Percentiles rank a stretch among this genome's conserved stretches.
Conservation (phyloP, 2,888 invertebrate species). For the Brachyptera putata region DNA sequence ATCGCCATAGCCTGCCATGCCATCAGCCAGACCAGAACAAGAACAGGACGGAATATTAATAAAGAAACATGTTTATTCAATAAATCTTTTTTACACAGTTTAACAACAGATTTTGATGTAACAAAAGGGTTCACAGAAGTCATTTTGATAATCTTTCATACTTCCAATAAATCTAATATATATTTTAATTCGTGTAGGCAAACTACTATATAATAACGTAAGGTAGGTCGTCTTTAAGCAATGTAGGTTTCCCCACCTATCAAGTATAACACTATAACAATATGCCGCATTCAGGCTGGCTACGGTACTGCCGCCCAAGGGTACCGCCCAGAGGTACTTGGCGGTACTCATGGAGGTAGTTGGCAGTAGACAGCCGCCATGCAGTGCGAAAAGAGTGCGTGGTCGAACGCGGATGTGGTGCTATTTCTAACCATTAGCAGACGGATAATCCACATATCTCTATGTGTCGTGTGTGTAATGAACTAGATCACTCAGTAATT, state of each 20-base stretch:
- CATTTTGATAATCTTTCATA: constrained; percentile 4
- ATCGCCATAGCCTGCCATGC: too few species aligned
- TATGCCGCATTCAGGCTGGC: background rate
- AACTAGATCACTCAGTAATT: too few species aligned
- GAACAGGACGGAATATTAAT: constrained; percentile 15
- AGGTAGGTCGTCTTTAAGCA: too few species aligned
- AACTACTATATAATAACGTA: constrained; percentile 11
- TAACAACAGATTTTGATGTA: constrained; percentile 33
- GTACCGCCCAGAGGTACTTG: too few species aligned
- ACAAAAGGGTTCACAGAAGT: constrained; percentile 34
- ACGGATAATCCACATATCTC: too few species aligned
- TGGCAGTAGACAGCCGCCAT: too few species aligned
- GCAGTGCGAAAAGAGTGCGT: background rate
- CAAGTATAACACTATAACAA: background rate
- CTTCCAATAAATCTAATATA: background rate
- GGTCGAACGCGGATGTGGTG: too few species aligned
- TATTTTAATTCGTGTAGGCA: constrained; percentile 12
- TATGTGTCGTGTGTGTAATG: too few species aligned
- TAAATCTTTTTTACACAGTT: constrained; percentile 34
- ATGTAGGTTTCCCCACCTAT: too few species aligned
- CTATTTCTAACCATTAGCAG: too few species aligned
- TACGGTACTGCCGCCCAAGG: background rate
- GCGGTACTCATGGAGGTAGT: too few species aligned
- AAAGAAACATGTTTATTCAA: constrained; percentile 34
- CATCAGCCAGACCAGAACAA: too few species aligned